phyloP scores from a whole-genome alignment of 2,113 vertebrate species.

The Ptilorrhoa leucosticta region DNA sequence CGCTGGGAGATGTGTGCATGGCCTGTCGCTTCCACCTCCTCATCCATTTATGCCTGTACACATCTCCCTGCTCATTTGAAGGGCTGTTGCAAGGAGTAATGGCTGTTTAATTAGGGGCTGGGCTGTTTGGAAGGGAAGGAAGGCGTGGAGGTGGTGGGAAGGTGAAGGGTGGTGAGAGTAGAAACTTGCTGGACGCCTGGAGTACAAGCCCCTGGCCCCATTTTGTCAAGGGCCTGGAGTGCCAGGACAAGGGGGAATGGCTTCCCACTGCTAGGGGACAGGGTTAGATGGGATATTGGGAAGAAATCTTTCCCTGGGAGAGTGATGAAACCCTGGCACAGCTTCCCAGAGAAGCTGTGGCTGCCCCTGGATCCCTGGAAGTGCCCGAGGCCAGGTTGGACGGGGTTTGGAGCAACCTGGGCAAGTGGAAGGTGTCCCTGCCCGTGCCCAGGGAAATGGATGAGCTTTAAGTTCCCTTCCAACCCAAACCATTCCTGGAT shows the following conservation, averaged over 20 bases:
- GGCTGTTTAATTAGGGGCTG: background rate
- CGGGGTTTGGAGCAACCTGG: accelerated
- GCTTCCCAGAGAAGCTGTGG: background rate
- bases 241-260: background rate
- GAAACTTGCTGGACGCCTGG: background rate
- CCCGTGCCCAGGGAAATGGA: background rate
- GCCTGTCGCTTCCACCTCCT: accelerated
- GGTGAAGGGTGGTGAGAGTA: background rate
- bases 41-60: background rate
- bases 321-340: background rate
- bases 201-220: accelerated
- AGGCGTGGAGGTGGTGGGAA: accelerated
- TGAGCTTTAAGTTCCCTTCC: background rate
- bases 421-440: background rate
- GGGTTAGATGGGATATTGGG: background rate
- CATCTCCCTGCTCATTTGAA: background rate
- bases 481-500: background rate
- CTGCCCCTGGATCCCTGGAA: background rate
- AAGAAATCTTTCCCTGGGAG: background rate
- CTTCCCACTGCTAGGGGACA: background rate
- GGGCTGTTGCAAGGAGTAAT: background rate
- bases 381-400: background rate
- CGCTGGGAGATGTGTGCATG: background rate
- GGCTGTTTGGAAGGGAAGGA: background rate
- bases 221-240: background rate